Percentiles rank a stretch among this genome's conserved stretches.
Evolutionary conservation across 2,888 invertebrate species (phyloP).

Genomic region (Thymelicus lineola): DNA sequence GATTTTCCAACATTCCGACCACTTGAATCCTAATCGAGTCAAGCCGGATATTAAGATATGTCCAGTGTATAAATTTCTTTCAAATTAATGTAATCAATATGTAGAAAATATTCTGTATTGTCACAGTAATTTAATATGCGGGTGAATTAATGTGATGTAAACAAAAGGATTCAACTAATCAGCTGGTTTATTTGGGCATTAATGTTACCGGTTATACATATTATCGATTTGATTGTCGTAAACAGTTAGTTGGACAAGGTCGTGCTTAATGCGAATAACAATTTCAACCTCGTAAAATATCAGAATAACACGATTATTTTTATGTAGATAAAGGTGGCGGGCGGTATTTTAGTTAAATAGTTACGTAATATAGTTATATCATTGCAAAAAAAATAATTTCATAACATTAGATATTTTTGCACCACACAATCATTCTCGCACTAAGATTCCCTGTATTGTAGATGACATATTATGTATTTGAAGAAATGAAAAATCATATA

Average conservation of each 20-base stretch:
- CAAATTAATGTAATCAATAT: conserved; percentile 16
- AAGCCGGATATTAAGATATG: conserved; percentile 8
- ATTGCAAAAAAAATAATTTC: too few relatives aligned
- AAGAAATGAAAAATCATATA: too few relatives aligned
- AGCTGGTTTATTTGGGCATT: conserved; percentile 54
- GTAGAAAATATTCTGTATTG: conserved; percentile 8
- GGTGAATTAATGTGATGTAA: conserved; percentile 40
- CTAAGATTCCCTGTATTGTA: too few relatives aligned
- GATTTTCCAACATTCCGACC: conserved; percentile 25
- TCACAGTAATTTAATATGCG: not conserved
- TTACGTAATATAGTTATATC: too few relatives aligned
- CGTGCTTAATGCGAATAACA: conserved; percentile 46
- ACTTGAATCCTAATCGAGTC: conserved; percentile 17
- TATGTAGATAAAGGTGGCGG: too few relatives aligned
- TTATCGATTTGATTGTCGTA: conserved; percentile 54
- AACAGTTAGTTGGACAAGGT: conserved; percentile 70
- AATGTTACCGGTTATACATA: conserved; percentile 55
- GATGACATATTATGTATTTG: too few relatives aligned
- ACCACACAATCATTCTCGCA: too few relatives aligned
- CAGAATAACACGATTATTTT: not conserved
- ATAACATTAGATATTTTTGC: too few relatives aligned
- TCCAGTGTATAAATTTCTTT: conserved; percentile 9
- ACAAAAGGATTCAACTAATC: conserved; percentile 51
- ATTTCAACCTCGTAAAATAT: conserved; percentile 21
- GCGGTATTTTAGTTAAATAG: too few relatives aligned